These are phyloP conservation scores for Hypanus sabinus DNA, from an alignment of 2,113 vertebrate genomes.

Conservation along the genomic window DNA sequence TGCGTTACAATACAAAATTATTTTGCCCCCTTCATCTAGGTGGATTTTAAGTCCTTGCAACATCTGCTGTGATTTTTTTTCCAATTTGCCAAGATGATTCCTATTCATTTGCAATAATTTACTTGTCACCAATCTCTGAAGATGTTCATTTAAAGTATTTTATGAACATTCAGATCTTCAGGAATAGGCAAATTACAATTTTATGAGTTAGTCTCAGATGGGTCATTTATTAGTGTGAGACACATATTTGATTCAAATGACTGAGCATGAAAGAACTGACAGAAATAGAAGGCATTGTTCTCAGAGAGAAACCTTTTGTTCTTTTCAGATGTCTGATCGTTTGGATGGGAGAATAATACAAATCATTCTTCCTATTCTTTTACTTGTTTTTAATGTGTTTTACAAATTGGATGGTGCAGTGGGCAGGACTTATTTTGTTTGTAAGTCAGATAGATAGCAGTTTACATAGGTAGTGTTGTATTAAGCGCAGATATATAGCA, in stretches of 20 bases:
- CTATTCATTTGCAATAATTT: slow-evolving; percentile 13
- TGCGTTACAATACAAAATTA: not conserved
- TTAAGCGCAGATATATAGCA: not conserved
- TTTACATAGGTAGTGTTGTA: slow-evolving; percentile 16
- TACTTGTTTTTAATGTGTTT: not conserved
- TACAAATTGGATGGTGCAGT: not conserved
- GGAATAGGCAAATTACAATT: slow-evolving; percentile 31
- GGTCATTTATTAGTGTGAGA: slow-evolving; percentile 31
- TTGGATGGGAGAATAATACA: slow-evolving; percentile 16
- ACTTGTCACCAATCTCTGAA: slow-evolving; percentile 24
- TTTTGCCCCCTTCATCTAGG: not conserved
- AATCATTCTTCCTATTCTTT: not conserved
- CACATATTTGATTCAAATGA: slow-evolving; percentile 12
- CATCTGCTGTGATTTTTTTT: slow-evolving; percentile 6
- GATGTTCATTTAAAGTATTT: slow-evolving; percentile 35
- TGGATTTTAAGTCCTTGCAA: not conserved
- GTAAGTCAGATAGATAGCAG: slow-evolving; percentile 28
- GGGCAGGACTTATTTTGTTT: not conserved
- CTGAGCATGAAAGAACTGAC: not conserved
- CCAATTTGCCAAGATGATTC: slow-evolving; percentile 17
- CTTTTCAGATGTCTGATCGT: not conserved
- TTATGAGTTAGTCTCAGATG: slow-evolving; percentile 24
- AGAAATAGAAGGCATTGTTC: slow-evolving; percentile 8
- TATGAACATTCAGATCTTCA: slow-evolving; percentile 28
- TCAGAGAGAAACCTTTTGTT: slow-evolving; percentile 8